Base-by-base conservation (phyloP, 1,140 invertebrate species). In the Ceratitis capitata region DNA sequence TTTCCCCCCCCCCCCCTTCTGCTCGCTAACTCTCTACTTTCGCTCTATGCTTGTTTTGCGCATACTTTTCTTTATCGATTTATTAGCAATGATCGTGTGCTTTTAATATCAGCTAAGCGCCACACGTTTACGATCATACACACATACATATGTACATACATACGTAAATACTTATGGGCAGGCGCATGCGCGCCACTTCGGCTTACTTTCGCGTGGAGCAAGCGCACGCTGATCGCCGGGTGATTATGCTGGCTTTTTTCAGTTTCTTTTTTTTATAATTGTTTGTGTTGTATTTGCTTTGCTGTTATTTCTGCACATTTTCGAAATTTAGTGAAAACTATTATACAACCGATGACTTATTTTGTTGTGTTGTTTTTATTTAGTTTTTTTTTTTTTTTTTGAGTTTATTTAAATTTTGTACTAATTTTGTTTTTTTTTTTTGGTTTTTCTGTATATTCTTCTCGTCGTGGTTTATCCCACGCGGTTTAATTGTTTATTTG, bases 321-420 rank as follows among this genome's bases (percentile, higher is more conserved):
- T 78, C 42, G 69, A 78, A 78, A 78, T 78, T 78, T 78, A 23
- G 69, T 78, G 69, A 78, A 78, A 78, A 78, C 39, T 45, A 45
- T 78, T 78, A 35, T 78, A 78, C 64, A 74, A 74, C 64, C 5
- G 14, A 32, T 74, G 35, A 10, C 6, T 5, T 14, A 56, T 19
- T 19, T 56, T 56, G 53, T n/a, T n/a, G 53, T 56, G 12, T 56
- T n/a, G 14, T n/a, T n/a, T n/a, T n/a, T 29, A 12, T 6, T 61
- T 29, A 29, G 26, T 69, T 23, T 14, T 16, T 14, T 14, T 32
- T 35, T 39, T 39, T 69, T 69, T 19, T n/a, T 78, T 45, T 26
- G 39, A 78, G n/a, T n/a, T n/a, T n/a, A n/a, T 42, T 69, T 69
- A 39, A 78, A 42, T n/a, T 53, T 53, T 53, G 51, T 53, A 53